Percentiles rank a stretch among this genome's conserved stretches.
These are phyloP conservation scores for Drosophila infuscata DNA, from an alignment of 2,888 invertebrate species.

Conservation along the genomic window DNA sequence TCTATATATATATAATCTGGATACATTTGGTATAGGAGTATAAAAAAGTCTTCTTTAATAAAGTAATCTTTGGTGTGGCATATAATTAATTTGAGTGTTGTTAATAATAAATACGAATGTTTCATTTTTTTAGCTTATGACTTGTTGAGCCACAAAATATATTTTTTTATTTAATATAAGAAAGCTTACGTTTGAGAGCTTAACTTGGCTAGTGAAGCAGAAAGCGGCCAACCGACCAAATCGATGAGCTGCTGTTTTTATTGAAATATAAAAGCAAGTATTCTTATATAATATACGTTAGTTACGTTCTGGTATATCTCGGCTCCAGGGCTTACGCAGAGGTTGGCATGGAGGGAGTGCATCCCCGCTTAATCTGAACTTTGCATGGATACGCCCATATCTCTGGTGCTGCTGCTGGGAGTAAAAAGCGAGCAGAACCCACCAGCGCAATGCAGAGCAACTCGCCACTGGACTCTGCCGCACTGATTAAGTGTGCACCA, in stretches of 20 bases:
- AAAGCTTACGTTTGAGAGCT: neutral
- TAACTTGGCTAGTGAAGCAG: neutral
- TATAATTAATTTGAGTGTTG: neutral
- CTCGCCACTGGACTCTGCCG: neutral
- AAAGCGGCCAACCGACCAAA: neutral
- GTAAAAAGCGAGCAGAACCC: neutral
- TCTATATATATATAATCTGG: neutral
- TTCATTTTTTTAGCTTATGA: neutral
- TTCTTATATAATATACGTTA: neutral
- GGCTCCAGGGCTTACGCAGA: neutral
- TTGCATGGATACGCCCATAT: neutral
- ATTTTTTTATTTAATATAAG: neutral
- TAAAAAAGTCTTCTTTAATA: neutral
- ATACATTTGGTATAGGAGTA: neutral
- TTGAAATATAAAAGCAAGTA: neutral
- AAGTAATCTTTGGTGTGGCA: neutral
- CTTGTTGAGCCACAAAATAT: neutral
- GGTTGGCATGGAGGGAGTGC: neutral
- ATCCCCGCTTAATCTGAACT: neutral
- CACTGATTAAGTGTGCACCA: slow-evolving; percentile 27
- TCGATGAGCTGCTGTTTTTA: neutral
- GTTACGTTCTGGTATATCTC: neutral
- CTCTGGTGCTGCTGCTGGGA: neutral
- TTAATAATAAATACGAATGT: neutral
- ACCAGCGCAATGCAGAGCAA: neutral